Conservation (phyloP, 92 coral and sea anemone genomes). For the Phenganax marumi region DNA sequence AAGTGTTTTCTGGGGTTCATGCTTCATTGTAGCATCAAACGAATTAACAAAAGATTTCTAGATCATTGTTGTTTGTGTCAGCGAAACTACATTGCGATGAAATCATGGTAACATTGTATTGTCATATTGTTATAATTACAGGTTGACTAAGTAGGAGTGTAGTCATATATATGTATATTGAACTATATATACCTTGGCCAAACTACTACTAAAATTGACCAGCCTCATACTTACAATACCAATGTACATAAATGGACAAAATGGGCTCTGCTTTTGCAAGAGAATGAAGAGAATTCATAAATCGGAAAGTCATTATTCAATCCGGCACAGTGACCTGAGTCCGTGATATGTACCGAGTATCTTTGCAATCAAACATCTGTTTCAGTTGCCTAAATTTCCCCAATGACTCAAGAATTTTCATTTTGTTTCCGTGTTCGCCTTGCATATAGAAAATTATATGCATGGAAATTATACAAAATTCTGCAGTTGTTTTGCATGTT, state of each 20-base stretch:
- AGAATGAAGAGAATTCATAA: neutral
- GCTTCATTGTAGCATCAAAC: neutral
- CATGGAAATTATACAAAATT: too few species aligned
- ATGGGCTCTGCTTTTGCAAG: neutral
- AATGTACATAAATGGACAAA: conserved; percentile 1
- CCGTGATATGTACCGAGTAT: neutral
- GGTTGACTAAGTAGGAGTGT: conserved; percentile 4
- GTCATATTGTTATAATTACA: too few species aligned
- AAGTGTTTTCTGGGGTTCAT: conserved; percentile 5
- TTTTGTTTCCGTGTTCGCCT: neutral
- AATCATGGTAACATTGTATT: neutral
- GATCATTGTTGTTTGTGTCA: neutral
- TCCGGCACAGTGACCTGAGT: neutral
- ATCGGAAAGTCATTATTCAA: neutral
- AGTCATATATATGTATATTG: neutral
- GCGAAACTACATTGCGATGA: neutral
- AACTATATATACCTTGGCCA: neutral
- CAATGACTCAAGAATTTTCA: neutral
- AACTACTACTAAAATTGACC: neutral
- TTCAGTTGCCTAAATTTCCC: neutral
- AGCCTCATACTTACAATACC: neutral
- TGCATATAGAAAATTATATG: neutral
- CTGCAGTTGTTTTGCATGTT: too few species aligned
- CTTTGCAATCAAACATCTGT: neutral
- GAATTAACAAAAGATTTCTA: neutral